Evolutionary conservation across 2,888 invertebrate species (phyloP).

Genomic region (Caenorhabditis sulstoni): DNA sequence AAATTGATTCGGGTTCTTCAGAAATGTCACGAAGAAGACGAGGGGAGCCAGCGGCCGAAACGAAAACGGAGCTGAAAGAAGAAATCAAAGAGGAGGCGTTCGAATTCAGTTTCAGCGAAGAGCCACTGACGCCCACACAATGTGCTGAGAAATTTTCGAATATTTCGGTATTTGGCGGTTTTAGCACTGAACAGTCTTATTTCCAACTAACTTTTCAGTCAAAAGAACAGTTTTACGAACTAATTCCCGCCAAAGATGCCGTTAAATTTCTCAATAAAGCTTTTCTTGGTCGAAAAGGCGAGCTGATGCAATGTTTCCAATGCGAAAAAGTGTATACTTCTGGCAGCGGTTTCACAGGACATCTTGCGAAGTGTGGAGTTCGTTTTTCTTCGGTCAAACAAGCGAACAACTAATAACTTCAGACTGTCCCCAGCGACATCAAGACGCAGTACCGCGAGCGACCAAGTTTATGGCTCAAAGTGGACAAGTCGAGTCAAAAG

Average conservation of each 20-base stretch:
- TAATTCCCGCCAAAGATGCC: constrained; percentile 5
- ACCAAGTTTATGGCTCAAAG: constrained; percentile 41
- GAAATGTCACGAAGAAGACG: not conserved
- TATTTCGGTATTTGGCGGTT: too few relatives aligned
- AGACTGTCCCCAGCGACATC: too few relatives aligned
- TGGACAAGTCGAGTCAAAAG: constrained; percentile 9
- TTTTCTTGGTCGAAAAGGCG: not conserved
- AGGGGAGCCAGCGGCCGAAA: not conserved
- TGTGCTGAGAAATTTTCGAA: constrained; percentile 31
- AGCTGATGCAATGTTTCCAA: constrained; percentile 28
- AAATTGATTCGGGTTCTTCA: too few relatives aligned
- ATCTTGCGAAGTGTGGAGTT: constrained; percentile 32
- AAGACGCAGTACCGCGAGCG: not conserved
- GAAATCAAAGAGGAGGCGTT: constrained; percentile 4
- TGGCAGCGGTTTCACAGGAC: constrained; percentile 14
- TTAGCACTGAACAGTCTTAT: not conserved
- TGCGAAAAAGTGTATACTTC: constrained; percentile 31
- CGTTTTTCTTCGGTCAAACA: not conserved
- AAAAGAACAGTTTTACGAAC: constrained; percentile 23
- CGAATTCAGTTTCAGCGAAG: constrained; percentile 24
- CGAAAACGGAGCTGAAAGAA: not conserved
- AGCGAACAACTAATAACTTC: too few relatives aligned
- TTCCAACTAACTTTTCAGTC: constrained; percentile 21
- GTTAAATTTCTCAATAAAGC: constrained; percentile 20
- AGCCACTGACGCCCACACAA: constrained; percentile 25